Conservation (phyloP, 2,113 vertebrate species). For the Aviceda subcristata region DNA sequence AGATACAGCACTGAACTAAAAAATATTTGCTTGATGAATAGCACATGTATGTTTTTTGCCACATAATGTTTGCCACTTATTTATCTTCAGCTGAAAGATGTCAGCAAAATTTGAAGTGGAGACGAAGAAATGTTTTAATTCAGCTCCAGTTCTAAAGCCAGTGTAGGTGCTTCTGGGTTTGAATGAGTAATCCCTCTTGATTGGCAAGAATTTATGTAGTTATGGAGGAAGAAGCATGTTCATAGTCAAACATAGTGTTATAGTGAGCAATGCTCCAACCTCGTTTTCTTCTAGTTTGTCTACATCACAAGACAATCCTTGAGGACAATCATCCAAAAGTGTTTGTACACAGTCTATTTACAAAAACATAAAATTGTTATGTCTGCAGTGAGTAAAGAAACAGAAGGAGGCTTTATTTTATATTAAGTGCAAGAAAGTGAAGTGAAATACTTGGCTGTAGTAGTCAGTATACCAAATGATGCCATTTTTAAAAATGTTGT, state of each 20-base stretch:
- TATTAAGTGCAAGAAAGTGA: not conserved
- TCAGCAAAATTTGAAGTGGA: not conserved
- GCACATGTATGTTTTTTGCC: not conserved
- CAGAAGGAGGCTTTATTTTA: not conserved
- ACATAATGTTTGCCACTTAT: not conserved
- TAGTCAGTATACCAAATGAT: not conserved
- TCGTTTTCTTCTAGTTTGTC: not conserved
- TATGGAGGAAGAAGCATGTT: not conserved
- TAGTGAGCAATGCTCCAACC: not conserved
- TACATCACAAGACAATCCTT: not conserved
- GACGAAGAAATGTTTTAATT: not conserved
- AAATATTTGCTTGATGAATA: not conserved
- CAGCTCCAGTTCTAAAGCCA: not conserved
- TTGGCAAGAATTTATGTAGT: not conserved
- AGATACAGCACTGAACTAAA: not conserved
- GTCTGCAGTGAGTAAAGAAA: not conserved
- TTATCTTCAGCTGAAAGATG: not conserved
- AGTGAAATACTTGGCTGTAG: not conserved
- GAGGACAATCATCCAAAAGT: not conserved
- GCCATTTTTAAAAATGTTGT: not conserved
- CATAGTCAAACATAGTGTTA: not conserved
- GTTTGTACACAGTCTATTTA: not conserved
- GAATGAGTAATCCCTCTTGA: not conserved
- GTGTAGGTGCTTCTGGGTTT: not conserved
- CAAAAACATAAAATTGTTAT: not conserved